Evolutionary conservation across 1,140 invertebrate species (phyloP).

Genomic region (Caenorhabditis inopinata): DNA sequence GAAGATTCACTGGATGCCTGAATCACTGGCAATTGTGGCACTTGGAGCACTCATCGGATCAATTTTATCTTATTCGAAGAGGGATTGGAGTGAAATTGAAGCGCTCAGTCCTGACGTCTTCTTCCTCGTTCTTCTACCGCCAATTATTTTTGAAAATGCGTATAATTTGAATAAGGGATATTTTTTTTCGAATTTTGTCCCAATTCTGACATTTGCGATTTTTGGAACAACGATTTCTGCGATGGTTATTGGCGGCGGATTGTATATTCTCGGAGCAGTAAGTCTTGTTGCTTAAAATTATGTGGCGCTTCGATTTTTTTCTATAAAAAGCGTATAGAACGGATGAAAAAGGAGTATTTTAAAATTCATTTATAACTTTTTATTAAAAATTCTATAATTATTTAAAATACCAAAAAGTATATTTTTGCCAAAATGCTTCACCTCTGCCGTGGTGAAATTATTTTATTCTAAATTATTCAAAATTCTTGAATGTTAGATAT

Average conservation of each 20-base stretch:
- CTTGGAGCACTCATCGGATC: slow-evolving; percentile 49
- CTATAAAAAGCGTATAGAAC: too few relatives aligned
- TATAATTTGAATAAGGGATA: slow-evolving; percentile 93
- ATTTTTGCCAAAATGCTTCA: too few relatives aligned
- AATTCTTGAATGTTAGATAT: too few relatives aligned
- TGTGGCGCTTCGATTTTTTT: too few relatives aligned
- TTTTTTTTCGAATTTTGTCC: slow-evolving; percentile 93
- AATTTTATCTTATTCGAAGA: slow-evolving; percentile 43
- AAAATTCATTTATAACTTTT: too few relatives aligned
- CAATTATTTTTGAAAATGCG: slow-evolving; percentile 95
- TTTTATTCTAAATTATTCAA: too few relatives aligned
- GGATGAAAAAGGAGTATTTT: too few relatives aligned
- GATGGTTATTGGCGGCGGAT: slow-evolving; percentile 86
- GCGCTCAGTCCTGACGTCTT: slow-evolving; percentile 79
- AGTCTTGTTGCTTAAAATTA: background rate
- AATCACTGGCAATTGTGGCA: slow-evolving; percentile 90
- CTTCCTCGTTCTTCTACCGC: slow-evolving; percentile 93
- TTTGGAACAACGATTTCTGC: slow-evolving; percentile 90
- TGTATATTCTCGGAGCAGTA: slow-evolving; percentile 85
- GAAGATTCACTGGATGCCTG: slow-evolving; percentile 91
- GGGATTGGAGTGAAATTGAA: slow-evolving; percentile 51
- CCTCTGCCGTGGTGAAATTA: too few relatives aligned
- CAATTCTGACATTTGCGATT: slow-evolving; percentile 91
- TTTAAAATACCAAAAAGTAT: too few relatives aligned
- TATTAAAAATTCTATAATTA: too few relatives aligned